phyloP scores from a whole-genome alignment of 2,113 vertebrate genomes.

The Psilopsiagon aurifrons region DNA sequence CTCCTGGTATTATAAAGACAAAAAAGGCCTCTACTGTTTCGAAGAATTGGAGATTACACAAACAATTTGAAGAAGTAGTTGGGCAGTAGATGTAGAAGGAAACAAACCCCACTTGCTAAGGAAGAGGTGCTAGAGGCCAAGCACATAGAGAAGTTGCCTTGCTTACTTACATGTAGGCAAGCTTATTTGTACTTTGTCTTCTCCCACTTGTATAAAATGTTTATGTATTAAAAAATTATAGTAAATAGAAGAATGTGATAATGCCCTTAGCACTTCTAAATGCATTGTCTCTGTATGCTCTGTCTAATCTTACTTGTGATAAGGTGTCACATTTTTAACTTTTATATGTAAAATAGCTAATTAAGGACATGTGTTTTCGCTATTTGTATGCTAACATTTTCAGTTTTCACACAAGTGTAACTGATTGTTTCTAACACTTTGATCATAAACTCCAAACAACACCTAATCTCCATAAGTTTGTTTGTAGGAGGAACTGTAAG shows the following conservation, averaged over 20 bases:
- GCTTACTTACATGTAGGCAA: not conserved
- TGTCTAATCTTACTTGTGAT: conserved; percentile 58
- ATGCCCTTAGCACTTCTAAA: conserved; percentile 6
- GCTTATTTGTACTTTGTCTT: not conserved
- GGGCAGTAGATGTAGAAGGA: not conserved
- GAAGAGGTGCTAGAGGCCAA: not conserved
- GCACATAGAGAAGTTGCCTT: not conserved
- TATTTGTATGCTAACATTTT: conserved; percentile 1
- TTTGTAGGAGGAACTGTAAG: conserved; percentile 37
- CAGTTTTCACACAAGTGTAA: conserved; percentile 23
- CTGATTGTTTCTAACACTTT: conserved; percentile 40
- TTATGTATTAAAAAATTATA: not conserved
- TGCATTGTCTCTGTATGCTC: conserved; percentile 2
- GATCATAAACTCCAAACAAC: conserved; percentile 9
- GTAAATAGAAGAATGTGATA: not conserved
- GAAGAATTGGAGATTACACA: not conserved
- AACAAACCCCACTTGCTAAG: not conserved
- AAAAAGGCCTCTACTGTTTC: not conserved
- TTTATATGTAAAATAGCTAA: conserved; percentile 50
- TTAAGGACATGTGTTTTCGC: conserved; percentile 23
- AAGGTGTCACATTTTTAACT: conserved; percentile 27
- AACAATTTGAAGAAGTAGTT: not conserved
- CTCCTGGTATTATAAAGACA: not conserved
- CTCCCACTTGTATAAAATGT: not conserved
- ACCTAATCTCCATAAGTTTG: not conserved